Conservation (phyloP, 2,113 vertebrate genomes). For the Thamnaconus septentrionalis region DNA sequence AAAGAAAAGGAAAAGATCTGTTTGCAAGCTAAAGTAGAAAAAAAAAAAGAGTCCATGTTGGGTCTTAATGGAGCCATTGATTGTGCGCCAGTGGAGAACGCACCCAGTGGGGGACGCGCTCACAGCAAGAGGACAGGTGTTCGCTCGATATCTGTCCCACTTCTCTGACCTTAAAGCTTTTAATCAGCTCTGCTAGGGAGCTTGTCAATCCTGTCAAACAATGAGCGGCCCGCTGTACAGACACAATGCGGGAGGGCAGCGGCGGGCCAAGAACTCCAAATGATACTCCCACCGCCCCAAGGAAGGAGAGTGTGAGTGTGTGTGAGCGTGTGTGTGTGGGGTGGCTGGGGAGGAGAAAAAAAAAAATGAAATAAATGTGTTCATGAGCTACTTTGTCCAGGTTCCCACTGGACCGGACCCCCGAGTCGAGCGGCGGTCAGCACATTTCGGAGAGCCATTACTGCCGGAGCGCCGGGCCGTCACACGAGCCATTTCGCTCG, state of each 20-base stretch:
- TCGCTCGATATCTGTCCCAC: slow-evolving; percentile 75
- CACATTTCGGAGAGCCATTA: too few species aligned
- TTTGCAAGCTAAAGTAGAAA: slow-evolving; percentile 51
- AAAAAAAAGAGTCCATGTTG: slow-evolving; percentile 20
- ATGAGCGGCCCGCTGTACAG: slow-evolving; percentile 48
- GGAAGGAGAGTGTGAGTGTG: slow-evolving; percentile 17
- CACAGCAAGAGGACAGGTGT: slow-evolving; percentile 70
- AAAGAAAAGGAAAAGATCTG: slow-evolving; percentile 30
- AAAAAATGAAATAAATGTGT: background rate
- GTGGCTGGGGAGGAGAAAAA: too few species aligned
- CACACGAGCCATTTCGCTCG: too few species aligned
- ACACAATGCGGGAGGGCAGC: slow-evolving; percentile 45
- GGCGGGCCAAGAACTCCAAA: slow-evolving; percentile 35
- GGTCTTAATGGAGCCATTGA: slow-evolving; percentile 73
- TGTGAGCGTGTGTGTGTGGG: too few species aligned
- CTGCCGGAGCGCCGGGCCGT: too few species aligned
- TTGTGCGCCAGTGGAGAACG: slow-evolving; percentile 60
- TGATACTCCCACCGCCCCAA: slow-evolving; percentile 37
- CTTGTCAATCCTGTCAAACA: slow-evolving; percentile 77
- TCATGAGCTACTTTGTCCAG: slow-evolving; percentile 16
- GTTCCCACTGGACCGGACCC: slow-evolving; percentile 30
- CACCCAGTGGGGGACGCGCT: slow-evolving; percentile 58
- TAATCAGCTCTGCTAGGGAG: slow-evolving; percentile 78
- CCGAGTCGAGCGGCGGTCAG: too few species aligned
- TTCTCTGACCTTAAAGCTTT: slow-evolving; percentile 78